Evolutionary conservation across 2,888 invertebrate species (phyloP).

Genomic region (Rhamnusium bicolor): DNA sequence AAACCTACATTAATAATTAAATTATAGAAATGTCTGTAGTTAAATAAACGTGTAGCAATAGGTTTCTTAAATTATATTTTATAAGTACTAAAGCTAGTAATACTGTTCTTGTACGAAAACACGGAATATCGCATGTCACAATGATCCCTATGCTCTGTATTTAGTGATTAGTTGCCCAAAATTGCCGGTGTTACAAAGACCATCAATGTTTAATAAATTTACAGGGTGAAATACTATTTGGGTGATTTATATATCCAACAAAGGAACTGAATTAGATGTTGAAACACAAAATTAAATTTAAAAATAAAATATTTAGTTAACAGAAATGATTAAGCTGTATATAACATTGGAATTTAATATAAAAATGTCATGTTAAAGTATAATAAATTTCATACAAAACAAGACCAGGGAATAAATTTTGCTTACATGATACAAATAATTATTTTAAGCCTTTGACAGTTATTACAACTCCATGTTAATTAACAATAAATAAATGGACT

Average conservation of each 20-base stretch:
- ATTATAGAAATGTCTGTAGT: neutral
- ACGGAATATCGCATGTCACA: slow-evolving; percentile 60
- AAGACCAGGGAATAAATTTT: neutral
- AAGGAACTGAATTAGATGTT: too few species aligned
- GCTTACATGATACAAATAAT: neutral
- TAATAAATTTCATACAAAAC: neutral
- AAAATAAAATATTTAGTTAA: neutral
- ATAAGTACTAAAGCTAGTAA: slow-evolving; percentile 44
- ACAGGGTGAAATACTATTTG: neutral
- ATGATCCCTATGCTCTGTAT: slow-evolving; percentile 42
- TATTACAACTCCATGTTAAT: neutral
- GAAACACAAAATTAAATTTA: too few species aligned
- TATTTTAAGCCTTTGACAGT: neutral
- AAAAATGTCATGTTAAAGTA: neutral
- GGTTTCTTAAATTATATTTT: slow-evolving; percentile 41
- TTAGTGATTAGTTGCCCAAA: slow-evolving; percentile 48
- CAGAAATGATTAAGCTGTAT: neutral
- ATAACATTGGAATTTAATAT: neutral
- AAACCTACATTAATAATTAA: neutral
- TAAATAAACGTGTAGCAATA: neutral
- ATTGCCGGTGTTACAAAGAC: slow-evolving; percentile 32
- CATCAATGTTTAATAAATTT: neutral
- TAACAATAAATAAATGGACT: too few species aligned
- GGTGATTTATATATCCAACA: too few species aligned
- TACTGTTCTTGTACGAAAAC: slow-evolving; percentile 45